phyloP scores from a whole-genome alignment of 2,888 invertebrate species.

The Ectemnius lituratus region DNA sequence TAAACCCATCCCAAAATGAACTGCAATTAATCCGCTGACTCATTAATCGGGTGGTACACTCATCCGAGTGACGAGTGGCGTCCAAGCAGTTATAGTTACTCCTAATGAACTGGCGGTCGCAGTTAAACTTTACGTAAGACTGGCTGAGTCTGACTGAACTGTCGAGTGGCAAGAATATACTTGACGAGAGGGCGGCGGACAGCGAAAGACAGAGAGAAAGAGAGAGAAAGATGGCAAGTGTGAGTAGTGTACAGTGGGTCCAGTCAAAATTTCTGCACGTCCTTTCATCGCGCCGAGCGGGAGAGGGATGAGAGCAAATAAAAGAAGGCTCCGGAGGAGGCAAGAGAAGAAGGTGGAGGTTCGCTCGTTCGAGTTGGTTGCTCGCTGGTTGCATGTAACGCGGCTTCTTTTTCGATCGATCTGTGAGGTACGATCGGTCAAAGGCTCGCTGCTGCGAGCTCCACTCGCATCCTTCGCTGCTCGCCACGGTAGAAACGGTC shows the following conservation, averaged over 20 bases:
- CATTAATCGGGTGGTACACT: conserved; percentile 14
- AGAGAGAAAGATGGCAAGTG: not conserved
- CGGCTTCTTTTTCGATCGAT: conserved; percentile 48
- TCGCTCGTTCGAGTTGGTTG: conserved; percentile 17
- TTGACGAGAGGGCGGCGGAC: too few relatives aligned
- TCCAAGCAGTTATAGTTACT: not conserved
- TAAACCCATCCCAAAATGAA: conserved; percentile 5
- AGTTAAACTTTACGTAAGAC: too few relatives aligned
- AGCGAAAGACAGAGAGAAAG: not conserved
- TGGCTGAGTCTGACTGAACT: too few relatives aligned
- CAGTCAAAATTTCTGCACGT: conserved; percentile 27
- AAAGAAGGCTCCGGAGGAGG: conserved; percentile 30
- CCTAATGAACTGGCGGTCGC: too few relatives aligned
- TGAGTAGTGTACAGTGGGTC: not conserved
- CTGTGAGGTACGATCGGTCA: conserved; percentile 55
- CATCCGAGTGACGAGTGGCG: conserved; percentile 9
- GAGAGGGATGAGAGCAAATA: conserved; percentile 39
- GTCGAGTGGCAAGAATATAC: too few relatives aligned
- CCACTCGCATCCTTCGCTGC: too few relatives aligned
- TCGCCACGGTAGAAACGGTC: not conserved
- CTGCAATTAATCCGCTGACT: conserved; percentile 4
- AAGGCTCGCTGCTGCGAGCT: conserved; percentile 32
- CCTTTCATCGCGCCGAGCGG: conserved; percentile 39
- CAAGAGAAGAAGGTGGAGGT: not conserved
- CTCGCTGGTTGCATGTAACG: conserved; percentile 7